Percentiles rank a stretch among this genome's conserved stretches.
These are phyloP conservation scores for Drusus annulatus DNA, from an alignment of 1,140 invertebrate genomes.

Conservation along the genomic window DNA sequence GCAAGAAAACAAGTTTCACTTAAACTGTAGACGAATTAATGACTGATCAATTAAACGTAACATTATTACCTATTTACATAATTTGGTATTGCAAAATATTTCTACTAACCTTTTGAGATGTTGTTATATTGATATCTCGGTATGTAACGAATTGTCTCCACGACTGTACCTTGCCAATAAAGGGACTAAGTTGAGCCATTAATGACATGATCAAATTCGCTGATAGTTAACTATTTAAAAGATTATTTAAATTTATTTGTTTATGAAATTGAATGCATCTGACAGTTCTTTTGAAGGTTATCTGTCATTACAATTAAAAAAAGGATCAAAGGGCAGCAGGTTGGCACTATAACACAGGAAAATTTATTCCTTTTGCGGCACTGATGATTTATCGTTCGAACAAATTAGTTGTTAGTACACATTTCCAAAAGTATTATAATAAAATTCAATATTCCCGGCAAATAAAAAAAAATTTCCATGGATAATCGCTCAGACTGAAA, in stretches of 20 bases:
- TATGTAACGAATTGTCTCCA: constrained; percentile 50
- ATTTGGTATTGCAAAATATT: constrained; percentile 20
- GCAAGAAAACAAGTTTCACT: too few relatives aligned
- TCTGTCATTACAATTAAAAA: constrained; percentile 38
- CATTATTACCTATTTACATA: constrained; percentile 12
- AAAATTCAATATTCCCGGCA: constrained; percentile 51
- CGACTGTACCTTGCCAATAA: constrained; percentile 52
- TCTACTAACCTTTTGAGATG: constrained; percentile 56
- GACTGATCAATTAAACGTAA: not conserved
- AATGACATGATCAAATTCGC: constrained; percentile 51
- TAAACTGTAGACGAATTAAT: too few relatives aligned
- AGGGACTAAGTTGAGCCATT: constrained; percentile 53
- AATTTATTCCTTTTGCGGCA: not conserved
- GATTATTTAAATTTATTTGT: constrained; percentile 28
- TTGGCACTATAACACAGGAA: not conserved
- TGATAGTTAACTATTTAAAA: not conserved
- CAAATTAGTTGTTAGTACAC: not conserved
- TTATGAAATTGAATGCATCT: constrained; percentile 23
- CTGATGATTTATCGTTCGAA: not conserved
- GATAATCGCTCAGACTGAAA: not conserved
- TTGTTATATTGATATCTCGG: constrained; percentile 56
- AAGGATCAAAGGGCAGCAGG: not conserved
- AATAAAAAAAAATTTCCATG: constrained; percentile 8
- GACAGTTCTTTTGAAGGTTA: constrained; percentile 52
- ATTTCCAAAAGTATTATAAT: constrained; percentile 13